These are phyloP conservation scores for Achlya flavicornis DNA, from an alignment of 2,888 invertebrate species.

Conservation along the genomic window DNA sequence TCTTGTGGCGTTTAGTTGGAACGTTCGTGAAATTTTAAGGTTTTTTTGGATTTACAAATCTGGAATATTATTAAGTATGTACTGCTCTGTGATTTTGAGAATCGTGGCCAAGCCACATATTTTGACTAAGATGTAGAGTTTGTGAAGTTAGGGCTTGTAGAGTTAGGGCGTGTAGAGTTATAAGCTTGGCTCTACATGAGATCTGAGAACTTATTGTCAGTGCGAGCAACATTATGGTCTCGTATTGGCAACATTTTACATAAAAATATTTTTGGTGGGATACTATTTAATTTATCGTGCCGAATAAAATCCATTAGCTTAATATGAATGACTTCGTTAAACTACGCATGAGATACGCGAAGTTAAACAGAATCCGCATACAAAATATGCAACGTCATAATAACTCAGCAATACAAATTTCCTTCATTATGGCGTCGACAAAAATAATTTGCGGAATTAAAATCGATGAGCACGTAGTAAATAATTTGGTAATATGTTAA, in stretches of 20 bases:
- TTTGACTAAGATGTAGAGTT: no score
- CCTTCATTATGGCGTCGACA: slow-evolving; percentile 19
- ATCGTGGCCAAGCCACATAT: no score
- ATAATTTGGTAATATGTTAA: slow-evolving; percentile 44
- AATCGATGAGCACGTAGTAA: slow-evolving; percentile 28
- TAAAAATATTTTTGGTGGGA: no score
- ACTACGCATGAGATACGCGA: neutral
- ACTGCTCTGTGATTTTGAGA: no score
- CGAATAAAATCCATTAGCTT: slow-evolving; percentile 1
- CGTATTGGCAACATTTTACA: no score
- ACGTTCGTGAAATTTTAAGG: neutral
- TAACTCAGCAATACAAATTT: slow-evolving; percentile 18
- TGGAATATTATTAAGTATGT: neutral
- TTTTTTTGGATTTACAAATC: neutral
- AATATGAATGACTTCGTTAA: neutral
- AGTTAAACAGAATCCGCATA: slow-evolving; percentile 1
- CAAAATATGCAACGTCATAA: neutral
- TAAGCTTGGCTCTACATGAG: no score
- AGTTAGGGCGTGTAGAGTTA: no score
- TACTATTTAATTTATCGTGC: neutral
- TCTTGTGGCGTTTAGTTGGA: neutral
- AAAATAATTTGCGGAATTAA: slow-evolving; percentile 40
- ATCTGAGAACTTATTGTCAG: no score
- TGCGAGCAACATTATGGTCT: no score
- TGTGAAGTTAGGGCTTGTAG: no score